phyloP scores from a whole-genome alignment of 2,113 vertebrate genomes.

The Lepisosteus osseus region DNA sequence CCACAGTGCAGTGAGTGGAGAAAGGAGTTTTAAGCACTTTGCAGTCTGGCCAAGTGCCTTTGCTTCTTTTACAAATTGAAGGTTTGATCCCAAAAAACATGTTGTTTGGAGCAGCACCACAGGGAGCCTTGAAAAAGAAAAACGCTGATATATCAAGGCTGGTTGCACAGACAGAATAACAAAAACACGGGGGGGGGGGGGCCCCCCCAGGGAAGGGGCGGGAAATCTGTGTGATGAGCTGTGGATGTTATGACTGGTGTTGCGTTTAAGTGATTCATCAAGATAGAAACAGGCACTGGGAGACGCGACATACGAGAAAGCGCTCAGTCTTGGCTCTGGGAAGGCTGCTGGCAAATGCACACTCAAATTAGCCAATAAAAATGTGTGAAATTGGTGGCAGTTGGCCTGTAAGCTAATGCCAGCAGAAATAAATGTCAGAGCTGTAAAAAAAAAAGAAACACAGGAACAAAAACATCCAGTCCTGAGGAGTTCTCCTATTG shows the following conservation, averaged over 20 bases:
- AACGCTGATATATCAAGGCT: neutral
- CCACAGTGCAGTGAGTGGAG: too few species aligned
- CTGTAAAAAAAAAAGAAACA: constrained; percentile 14
- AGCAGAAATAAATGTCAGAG: constrained; percentile 70
- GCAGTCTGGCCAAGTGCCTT: too few species aligned
- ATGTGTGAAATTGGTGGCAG: constrained; percentile 68
- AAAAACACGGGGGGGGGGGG: too few species aligned
- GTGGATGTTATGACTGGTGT: constrained; percentile 23
- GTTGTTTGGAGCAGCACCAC: too few species aligned
- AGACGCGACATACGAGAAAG: constrained; percentile 7
- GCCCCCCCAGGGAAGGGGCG: too few species aligned
- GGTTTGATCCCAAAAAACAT: too few species aligned
- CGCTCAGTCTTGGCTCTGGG: constrained; percentile 45
- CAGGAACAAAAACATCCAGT: too few species aligned
- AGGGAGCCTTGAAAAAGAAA: neutral
- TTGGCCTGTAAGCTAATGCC: constrained; percentile 55
- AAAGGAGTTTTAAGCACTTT: too few species aligned
- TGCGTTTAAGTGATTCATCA: neutral
- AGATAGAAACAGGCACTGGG: constrained; percentile 27
- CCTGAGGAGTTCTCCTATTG: too few species aligned
- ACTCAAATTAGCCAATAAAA: constrained; percentile 72
- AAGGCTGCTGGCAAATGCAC: constrained; percentile 62
- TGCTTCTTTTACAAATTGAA: too few species aligned
- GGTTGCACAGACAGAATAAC: neutral
- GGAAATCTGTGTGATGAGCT: neutral